Percentiles rank a stretch among this genome's conserved stretches.
phyloP scores from a whole-genome alignment of 2,888 invertebrate genomes.

The Torymus auratus region DNA sequence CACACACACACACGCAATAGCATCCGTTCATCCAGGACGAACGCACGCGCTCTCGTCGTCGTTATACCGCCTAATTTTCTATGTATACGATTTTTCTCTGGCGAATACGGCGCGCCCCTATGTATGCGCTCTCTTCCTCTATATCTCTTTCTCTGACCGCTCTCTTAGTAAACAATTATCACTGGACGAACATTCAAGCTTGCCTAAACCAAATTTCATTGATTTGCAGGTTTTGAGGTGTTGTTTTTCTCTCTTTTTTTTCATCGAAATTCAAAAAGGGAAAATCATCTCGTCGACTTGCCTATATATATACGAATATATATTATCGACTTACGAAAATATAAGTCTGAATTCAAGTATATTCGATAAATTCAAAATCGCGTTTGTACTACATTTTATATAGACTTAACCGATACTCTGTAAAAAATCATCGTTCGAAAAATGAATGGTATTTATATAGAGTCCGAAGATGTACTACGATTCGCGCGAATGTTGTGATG shows the following conservation, averaged over 20 bases:
- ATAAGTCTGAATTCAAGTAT: neutral
- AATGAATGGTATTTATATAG: slow-evolving; percentile 23
- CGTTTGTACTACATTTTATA: too few relatives aligned
- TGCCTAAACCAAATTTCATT: slow-evolving; percentile 55
- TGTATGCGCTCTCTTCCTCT: too few relatives aligned
- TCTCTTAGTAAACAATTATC: neutral
- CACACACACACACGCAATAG: too few relatives aligned
- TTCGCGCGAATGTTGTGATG: neutral
- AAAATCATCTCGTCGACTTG: neutral
- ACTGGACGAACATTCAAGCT: slow-evolving; percentile 54
- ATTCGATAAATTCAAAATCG: too few relatives aligned
- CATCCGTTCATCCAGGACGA: too few relatives aligned
- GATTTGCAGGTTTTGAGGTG: slow-evolving; percentile 31
- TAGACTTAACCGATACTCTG: neutral
- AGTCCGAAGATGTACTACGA: neutral
- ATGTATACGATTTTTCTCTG: too few relatives aligned
- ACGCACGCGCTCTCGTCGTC: too few relatives aligned
- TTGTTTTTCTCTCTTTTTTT: slow-evolving; percentile 2
- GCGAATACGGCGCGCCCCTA: too few relatives aligned
- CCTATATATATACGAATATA: neutral
- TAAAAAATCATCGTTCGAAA: slow-evolving; percentile 16
- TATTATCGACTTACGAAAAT: neutral
- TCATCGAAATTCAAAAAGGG: neutral
- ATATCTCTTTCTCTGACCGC: too few relatives aligned
- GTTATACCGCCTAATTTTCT: too few relatives aligned